Evolutionary conservation across 64 coral and sea anemone species (phyloP).

Genomic region (Stichodactyla mertensii): DNA sequence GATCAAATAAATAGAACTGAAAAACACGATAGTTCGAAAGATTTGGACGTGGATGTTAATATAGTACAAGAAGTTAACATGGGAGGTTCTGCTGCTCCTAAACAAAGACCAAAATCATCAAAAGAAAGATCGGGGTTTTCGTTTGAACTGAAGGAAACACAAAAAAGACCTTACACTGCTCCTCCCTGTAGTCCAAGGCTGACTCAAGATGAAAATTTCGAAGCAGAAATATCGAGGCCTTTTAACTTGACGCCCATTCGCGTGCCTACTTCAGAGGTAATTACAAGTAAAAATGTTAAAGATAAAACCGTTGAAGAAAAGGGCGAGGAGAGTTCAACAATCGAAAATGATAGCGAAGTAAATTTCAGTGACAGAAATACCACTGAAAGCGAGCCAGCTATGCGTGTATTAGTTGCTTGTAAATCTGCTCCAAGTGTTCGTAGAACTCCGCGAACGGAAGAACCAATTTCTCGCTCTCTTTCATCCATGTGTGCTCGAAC

Average conservation of each 20-base stretch:
- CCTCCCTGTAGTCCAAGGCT: constrained; percentile 25
- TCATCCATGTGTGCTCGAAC: not conserved
- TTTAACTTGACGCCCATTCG: not conserved
- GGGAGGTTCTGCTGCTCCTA: not conserved
- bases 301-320: not conserved
- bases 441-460: not conserved
- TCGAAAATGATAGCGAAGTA: not conserved
- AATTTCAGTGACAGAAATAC: not conserved
- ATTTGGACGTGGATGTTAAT: not conserved
- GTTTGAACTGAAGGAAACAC: not conserved
- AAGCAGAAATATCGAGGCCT: not conserved
- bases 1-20: not conserved
- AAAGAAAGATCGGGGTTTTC: not conserved
- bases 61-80: not conserved
- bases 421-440: not conserved
- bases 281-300: not conserved
- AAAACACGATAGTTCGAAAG: not conserved
- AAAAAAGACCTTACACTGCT: constrained; percentile 33
- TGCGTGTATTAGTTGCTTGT: not conserved
- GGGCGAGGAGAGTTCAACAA: not conserved
- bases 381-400: not conserved
- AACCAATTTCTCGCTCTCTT: not conserved
- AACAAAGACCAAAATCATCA: not conserved
- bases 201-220: not conserved
- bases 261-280: not conserved